Base-by-base conservation (phyloP, 2,113 vertebrate genomes). In the Coptodon bakossiorum region DNA sequence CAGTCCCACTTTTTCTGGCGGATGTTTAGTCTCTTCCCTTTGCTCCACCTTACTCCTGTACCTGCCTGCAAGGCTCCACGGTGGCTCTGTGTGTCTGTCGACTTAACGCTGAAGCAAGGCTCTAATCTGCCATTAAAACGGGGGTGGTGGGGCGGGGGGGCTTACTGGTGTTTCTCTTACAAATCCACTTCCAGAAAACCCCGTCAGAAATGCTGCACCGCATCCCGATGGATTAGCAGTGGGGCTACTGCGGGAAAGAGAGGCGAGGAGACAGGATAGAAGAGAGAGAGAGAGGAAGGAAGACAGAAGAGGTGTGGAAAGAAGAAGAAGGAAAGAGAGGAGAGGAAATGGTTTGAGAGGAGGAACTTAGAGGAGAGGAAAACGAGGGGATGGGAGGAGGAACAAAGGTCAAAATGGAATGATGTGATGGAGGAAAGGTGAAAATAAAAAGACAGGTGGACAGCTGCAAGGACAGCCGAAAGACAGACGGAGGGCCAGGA, bases 91-190 rank as follows among this genome's bases (percentile, higher is more conserved):
- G 88, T 93, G 91, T 94, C 94, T 94, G 94, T 94, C 90, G 87
- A 94, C 90, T 95, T 95, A 94, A 93, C 88, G 84, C 91, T n/a
- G 68, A 83, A 88, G 89, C 89, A 86, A 61, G 76, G 68, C 94
- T 91, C 87, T 95, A 95, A 96, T 95, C 95, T 95, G 93, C 92
- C 93, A 96, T 96, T 96, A 96, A 95, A 91, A 93, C 92, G 59
- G 89, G 90, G 86, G 22, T 12, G 59, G 17, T 12, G 31, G 84
- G 84, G 83, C 59, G 3, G 16, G 89, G 86, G 84, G 94, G 93
- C 93, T 96, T 96, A 96, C 91, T 90, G 89, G 92, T 95, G 94
- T 96, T 95, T 95, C 94, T 92, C 92, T 96, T 94, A 94, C 94
- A 96, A 95, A 96, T 96, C 95, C 94, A 96, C 95, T 95, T 88